These are phyloP conservation scores for Plebejus argus DNA, from an alignment of 2,888 invertebrate genomes.

Conservation along the genomic window DNA sequence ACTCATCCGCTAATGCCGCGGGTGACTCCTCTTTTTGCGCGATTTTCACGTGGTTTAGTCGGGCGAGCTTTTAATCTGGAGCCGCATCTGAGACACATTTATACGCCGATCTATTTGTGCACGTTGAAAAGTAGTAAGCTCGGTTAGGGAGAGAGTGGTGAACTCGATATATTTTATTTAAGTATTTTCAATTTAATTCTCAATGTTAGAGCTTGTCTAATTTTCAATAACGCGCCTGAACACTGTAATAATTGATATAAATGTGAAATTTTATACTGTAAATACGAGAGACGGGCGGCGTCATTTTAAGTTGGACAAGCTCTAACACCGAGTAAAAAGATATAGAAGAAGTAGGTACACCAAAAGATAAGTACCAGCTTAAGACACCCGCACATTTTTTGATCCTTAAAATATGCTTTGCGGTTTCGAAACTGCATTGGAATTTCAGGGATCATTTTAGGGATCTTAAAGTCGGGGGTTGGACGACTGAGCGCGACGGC, in stretches of 20 bases:
- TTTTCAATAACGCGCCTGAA: too few relatives aligned
- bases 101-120: constrained; percentile 47
- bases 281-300: too few relatives aligned
- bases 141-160: not conserved
- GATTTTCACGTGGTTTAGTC: constrained; percentile 80
- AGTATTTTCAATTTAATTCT: too few relatives aligned
- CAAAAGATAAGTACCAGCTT: too few relatives aligned
- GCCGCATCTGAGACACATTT: constrained; percentile 75
- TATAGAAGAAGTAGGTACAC: too few relatives aligned
- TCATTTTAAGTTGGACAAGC: too few relatives aligned
- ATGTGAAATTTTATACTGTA: too few relatives aligned
- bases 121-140: constrained; percentile 29
- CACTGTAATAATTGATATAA: too few relatives aligned
- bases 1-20: constrained; percentile 81
- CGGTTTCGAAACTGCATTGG: constrained; percentile 14
- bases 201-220: too few relatives aligned
- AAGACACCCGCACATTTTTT: too few relatives aligned
- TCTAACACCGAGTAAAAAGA: too few relatives aligned
- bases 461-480: constrained; percentile 29
- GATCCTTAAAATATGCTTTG: constrained; percentile 25
- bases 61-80: constrained; percentile 77
- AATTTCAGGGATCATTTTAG: too few relatives aligned
- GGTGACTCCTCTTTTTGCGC: constrained; percentile 80
- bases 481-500: constrained; percentile 41
- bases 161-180: not conserved